phyloP scores from a whole-genome alignment of 2,888 invertebrate genomes.

The Melanostoma mellinum region DNA sequence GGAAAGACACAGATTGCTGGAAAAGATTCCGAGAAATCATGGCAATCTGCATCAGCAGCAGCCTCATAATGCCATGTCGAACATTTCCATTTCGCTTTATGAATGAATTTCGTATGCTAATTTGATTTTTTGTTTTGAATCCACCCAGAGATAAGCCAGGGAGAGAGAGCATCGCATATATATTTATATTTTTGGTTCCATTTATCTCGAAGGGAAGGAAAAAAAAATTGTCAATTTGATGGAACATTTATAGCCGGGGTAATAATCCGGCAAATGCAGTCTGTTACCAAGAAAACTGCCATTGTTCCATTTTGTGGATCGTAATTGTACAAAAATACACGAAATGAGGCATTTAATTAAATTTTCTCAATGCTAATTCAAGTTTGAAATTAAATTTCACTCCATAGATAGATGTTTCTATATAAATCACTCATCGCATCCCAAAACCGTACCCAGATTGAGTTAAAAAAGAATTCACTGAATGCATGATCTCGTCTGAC shows the following conservation, averaged over 20 bases:
- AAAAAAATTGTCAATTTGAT: conserved; percentile 66
- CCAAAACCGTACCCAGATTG: neutral
- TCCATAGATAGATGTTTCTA: conserved; percentile 39
- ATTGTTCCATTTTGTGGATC: conserved; percentile 13
- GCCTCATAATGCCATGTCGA: conserved; percentile 68
- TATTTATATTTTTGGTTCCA: conserved; percentile 7
- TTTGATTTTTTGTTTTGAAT: conserved; percentile 14
- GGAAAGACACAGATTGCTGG: neutral
- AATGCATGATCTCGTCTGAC: conserved; percentile 73
- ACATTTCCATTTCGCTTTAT: conserved; percentile 66
- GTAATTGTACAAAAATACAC: conserved; percentile 52
- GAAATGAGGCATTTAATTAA: conserved; percentile 65
- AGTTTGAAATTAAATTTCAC: conserved; percentile 68
- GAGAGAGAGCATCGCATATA: neutral
- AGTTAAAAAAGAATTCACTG: conserved; percentile 26
- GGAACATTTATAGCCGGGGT: conserved; percentile 65
- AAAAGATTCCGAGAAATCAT: conserved; percentile 44
- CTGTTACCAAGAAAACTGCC: conserved; percentile 61
- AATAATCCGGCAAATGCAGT: conserved; percentile 65
- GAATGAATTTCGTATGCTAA: conserved; percentile 71
- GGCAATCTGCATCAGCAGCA: conserved; percentile 46
- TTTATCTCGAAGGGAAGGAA: neutral
- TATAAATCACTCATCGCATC: conserved; percentile 61
- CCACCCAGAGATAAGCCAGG: neutral
- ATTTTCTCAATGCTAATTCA: conserved; percentile 45